Evolutionary conservation across 2,888 invertebrate species (phyloP), one percentile per base, ranked within the genome.

Genomic region (Orchestes rusci): DNA sequence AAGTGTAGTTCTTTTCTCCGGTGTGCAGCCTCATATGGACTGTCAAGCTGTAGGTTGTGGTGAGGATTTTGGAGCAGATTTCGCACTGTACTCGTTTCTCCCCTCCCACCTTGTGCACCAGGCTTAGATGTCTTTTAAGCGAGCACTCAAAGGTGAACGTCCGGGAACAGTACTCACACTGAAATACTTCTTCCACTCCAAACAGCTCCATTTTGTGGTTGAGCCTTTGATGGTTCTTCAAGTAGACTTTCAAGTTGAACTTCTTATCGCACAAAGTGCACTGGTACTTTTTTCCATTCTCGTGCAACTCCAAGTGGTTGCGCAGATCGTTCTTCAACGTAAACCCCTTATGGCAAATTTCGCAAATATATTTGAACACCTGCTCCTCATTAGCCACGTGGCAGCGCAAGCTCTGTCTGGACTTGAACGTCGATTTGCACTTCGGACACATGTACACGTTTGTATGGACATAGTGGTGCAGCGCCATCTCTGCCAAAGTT

Each of bases 191-290:
- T 3, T 61, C 58, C 5, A 55, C 48, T 1, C 63, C 64, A 12
- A 53, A 57, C n/a, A 63, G 35, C 37, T 62, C 60, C 39, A 59
- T 60, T 37, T 56, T 56, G 43, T 64, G 64, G 43, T 64, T 64
- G 16, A 62, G 50, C 17, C 57, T 55, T 12, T 55, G 51, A 33
- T 65, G 64, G 8, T 50, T 54, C 4, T 54, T 50, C 32, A 63
- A 45, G 39, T 64, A 63, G 4, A 57, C 41, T 16, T 55, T 52
- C 4, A 59, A 49, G 5, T 57, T 57, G 42, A 62, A 63, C 17
- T 54, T 54, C 41, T 61, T 35, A 3, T 41, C 20, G 43, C 64
- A 64, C 17, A 55, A 53, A 0, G 45, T 43, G 35, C 62, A 63
- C 16, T 53, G 43, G 38, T 57, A 58, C 8, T 59, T 58, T 36